Evolutionary conservation across 2,113 vertebrate genomes (phyloP).

Genomic region (Rhinopomastus cyanomelas): DNA sequence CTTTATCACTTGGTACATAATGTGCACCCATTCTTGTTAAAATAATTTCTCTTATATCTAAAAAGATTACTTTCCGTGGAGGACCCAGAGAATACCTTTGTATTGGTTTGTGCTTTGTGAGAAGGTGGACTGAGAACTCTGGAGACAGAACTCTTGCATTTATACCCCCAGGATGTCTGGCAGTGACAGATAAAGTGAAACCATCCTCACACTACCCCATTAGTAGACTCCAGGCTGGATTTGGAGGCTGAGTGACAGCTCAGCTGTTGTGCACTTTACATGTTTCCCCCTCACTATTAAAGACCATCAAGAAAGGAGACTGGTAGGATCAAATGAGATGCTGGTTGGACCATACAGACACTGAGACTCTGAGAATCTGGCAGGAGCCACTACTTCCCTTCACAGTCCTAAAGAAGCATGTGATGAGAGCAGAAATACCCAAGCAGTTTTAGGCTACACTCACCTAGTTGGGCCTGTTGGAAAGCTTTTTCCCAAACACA

Average conservation of each 20-base stretch:
- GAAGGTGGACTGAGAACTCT: not conserved
- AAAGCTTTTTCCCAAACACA: not conserved
- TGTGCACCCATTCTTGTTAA: not conserved
- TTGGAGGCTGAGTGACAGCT: not conserved
- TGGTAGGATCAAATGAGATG: not conserved
- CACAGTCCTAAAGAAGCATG: not conserved
- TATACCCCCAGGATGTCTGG: not conserved
- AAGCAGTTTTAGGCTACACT: not conserved
- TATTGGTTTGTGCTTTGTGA: not conserved
- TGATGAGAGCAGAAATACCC: not conserved
- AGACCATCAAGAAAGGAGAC: not conserved
- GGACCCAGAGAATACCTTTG: not conserved
- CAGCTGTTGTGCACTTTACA: not conserved
- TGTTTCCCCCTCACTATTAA: not conserved
- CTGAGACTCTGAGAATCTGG: not conserved
- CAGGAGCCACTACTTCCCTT: not conserved
- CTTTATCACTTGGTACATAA: slow-evolving; percentile 2
- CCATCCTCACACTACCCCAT: not conserved
- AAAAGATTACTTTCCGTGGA: not conserved
- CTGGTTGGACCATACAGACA: not conserved
- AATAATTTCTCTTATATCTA: not conserved
- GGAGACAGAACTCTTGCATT: not conserved
- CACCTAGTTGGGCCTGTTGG: accelerated
- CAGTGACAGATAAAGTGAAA: not conserved
- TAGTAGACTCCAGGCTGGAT: not conserved